Evolutionary conservation across 2,113 vertebrate species (phyloP), one percentile per base, ranked within the genome.

Genomic region (Crotophaga sulcirostris): DNA sequence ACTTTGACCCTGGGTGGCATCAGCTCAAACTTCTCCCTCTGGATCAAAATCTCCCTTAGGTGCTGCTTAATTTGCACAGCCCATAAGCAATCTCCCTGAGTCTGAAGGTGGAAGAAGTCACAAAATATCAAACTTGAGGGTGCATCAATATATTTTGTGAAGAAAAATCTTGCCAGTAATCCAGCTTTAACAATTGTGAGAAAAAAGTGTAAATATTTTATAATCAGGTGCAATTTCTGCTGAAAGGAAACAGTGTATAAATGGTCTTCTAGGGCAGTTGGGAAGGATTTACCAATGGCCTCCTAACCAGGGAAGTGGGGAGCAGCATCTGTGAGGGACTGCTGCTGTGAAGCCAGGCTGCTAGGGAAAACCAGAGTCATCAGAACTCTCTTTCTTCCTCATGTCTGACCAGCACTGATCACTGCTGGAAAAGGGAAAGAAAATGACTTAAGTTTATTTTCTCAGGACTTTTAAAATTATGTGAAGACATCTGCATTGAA

Each of bases 321-420:
- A 83, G 47, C 67, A 79, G 47, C 36, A 29, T 56, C 33, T 60
- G n/a, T 23, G 34, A 68, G 18, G 42, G 26, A 81, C 29, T 0
- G 0, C 49, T 66, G 67, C 42, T 25, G 20, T 17, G 24, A 76
- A 79, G 16, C 33, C 68, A 72, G 47, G 42, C 52, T 79, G 10
- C 54, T 23, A 38, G 15, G 31, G 45, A 59, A 63, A 76, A 67
- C 1, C 14, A 58, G n/a, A 67, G 33, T 59, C 36, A 58, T 18
- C 19, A 36, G 62, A 89, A 67, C 18, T 83, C 1, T 0, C 26
- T 44, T 91, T 89, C 47, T 83, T 81, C 38, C 49, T 33, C 16
- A 11, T 1, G 0, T 44, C 80, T 58, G 44, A 86, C 52, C 0
- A 1, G 24, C 36, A n/a, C 42, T 26, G 28, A 45, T 31, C 44